Evolutionary conservation across 2,113 vertebrate species (phyloP), one percentile per base, ranked within the genome.

Genomic region (Scophthalmus maximus): DNA sequence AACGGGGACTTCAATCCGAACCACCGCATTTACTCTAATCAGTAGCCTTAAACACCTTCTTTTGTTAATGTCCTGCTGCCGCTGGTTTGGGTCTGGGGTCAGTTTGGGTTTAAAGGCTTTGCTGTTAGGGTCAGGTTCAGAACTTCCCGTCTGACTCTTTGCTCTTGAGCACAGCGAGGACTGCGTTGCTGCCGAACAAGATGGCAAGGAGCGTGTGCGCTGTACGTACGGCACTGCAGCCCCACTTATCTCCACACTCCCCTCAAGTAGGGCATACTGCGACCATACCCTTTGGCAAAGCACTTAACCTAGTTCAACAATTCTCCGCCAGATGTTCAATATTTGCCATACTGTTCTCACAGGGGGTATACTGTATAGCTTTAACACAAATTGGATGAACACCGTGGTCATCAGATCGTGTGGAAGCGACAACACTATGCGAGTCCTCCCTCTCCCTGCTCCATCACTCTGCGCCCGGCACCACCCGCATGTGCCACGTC

Each of bases 291-390:
- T 51, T 51, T 76, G 73, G 88, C 83, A 32, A 76, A 50, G 49
- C 81, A 83, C 85, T 86, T 88, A 88, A 84, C 85, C 86, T 60
- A 87, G 55, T 84, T 86, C 8, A 77, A 42, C 42, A 50, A 23
- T 52, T 52, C 22, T 64, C 29, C 46, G 32, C 36, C 79, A 80
- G 73, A 80, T 78, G 81, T 76, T 82, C 25, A 62, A 44, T 64
- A 52, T 47, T 47, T 84, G 30, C 25, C 42, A 32, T 59, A 25
- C 25, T 56, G 60, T 27, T 49, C 20, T 69, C 17, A 15, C 27
- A 34, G 11, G 12, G 40, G 7, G 17, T 2, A 0, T 25, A 25
- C 22, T 38, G 32, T 30, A 17, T 10, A 34, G 22, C 27, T 46
- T 30, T 5, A 60, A 50, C 46, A 49, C n/a, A 42, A 12, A 59